A percentile compares a stretch with the other conserved stretches of the same genome.
These are phyloP conservation scores for Anoplopoma fimbria DNA, from an alignment of 2,113 vertebrate genomes.

Conservation along the genomic window DNA sequence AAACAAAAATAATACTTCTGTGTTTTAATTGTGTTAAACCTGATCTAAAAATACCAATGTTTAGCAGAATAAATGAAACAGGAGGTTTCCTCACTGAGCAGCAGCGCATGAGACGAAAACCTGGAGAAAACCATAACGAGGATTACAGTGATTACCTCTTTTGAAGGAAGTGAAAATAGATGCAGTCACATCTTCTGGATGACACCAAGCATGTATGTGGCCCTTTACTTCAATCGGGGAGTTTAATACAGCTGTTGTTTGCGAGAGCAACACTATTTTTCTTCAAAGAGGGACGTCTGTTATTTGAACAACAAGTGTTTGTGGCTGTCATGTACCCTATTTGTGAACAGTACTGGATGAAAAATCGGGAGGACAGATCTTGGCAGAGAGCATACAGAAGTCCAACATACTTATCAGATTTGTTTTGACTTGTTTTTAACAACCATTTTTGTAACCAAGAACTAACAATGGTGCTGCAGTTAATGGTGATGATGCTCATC, in stretches of 20 bases:
- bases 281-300: not conserved
- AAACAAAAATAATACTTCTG: not conserved
- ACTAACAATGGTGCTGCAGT: not conserved
- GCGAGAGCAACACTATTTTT: not conserved
- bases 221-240: not conserved
- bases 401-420: not conserved
- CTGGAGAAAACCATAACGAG: not conserved
- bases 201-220: not conserved
- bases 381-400: not conserved
- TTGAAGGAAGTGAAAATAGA: not conserved
- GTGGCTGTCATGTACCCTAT: not conserved
- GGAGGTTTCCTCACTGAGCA: not conserved
- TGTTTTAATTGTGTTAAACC: not conserved
- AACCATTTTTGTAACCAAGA: not conserved
- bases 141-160: slow-evolving; percentile 36
- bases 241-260: not conserved
- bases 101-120: not conserved
- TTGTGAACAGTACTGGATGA: not conserved
- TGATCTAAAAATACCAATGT: not conserved
- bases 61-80: not conserved
- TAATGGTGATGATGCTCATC: not conserved
- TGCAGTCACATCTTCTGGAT: not conserved
- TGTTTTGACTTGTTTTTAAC: not conserved
- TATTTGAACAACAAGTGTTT: not conserved
- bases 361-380: not conserved